Evolutionary conservation across 2,888 invertebrate species (phyloP).

Genomic region (Lasius platythorax): DNA sequence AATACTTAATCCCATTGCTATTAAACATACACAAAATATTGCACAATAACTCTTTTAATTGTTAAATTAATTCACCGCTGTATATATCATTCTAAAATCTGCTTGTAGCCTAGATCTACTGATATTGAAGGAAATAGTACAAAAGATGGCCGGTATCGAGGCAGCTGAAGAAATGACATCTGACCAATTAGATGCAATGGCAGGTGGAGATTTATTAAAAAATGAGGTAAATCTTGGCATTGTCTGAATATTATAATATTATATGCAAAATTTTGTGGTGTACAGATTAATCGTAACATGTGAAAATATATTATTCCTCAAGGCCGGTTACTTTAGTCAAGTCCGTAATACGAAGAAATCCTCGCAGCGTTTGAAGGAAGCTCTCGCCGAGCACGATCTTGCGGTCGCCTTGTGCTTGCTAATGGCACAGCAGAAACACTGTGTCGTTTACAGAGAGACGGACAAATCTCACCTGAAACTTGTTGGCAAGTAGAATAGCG

Average conservation of each 20-base stretch:
- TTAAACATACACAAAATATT: background rate
- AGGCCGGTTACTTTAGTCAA: slow-evolving; percentile 98
- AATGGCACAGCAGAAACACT: slow-evolving; percentile 98
- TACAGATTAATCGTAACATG: background rate
- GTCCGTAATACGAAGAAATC: slow-evolving; percentile 98
- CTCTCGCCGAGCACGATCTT: slow-evolving; percentile 96
- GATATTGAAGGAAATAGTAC: slow-evolving; percentile 98
- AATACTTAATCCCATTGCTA: too few species aligned
- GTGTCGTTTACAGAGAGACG: slow-evolving; percentile 95
- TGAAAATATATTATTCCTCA: slow-evolving; percentile 18
- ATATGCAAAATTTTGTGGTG: slow-evolving; percentile 17
- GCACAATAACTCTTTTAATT: background rate
- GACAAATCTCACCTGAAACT: slow-evolving; percentile 94
- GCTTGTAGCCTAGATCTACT: slow-evolving; percentile 93
- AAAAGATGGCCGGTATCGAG: slow-evolving; percentile 99
- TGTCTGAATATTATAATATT: background rate
- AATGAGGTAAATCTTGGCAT: slow-evolving; percentile 91
- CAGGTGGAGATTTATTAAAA: slow-evolving; percentile 97
- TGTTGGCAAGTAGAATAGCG: slow-evolving; percentile 88
- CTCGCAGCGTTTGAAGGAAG: slow-evolving; percentile 97
- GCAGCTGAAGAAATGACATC: slow-evolving; percentile 98
- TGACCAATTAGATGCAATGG: slow-evolving; percentile 98
- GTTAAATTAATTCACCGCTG: background rate
- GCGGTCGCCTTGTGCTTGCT: slow-evolving; percentile 97
- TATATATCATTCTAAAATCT: background rate